Evolutionary conservation across 1,140 invertebrate genomes (phyloP), one percentile per base, ranked within the genome.

Genomic region (Sipha flava): DNA sequence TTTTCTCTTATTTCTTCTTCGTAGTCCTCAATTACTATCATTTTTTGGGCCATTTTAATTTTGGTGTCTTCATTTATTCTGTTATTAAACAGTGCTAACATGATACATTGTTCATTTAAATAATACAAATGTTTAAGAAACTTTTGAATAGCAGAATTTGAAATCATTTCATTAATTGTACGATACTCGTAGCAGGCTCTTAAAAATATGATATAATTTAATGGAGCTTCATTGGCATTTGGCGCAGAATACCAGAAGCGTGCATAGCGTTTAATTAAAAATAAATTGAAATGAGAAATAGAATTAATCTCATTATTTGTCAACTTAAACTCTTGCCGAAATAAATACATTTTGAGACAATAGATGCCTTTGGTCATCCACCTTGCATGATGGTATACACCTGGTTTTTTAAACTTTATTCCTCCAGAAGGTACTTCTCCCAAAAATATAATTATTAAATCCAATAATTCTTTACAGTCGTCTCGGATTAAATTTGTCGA

Each of bases 361-460:
- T 82, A 82, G 37, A 82, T 80, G n/a, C 80, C 75, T 64, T 81
- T 81, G 31, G 80, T n/a, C 79, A 82, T 81, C 75, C 81, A 81
- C 18, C 80, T 40, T 18, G 80, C 80, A 54, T 80, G 75, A 57
- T 68, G 29, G 21, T 66, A 70, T 23, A 72, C 68, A 45, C 70
- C n/a, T 64, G 79, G 80, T 23, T 43, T 16, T 62, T 47, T 26
- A 73, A 81, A 73, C 18, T 68, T 47, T n/a, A 75, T 47, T 43
- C 54, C 7, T 3, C 52, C 3, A 52, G 18, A 16, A 21, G 75
- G 73, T 34, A 73, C n/a, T 73, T 37, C 43, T 16, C 81, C 81
- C 3, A 80, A 23, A 37, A 81, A 79, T 21, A 80, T 57, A 29
- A 70, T 66, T 0, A 40, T 26, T 29, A 81, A 66, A 34, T 66